These are phyloP conservation scores for Dasysyrphus tricinctus DNA, from an alignment of 2,888 invertebrate species.

Conservation along the genomic window DNA sequence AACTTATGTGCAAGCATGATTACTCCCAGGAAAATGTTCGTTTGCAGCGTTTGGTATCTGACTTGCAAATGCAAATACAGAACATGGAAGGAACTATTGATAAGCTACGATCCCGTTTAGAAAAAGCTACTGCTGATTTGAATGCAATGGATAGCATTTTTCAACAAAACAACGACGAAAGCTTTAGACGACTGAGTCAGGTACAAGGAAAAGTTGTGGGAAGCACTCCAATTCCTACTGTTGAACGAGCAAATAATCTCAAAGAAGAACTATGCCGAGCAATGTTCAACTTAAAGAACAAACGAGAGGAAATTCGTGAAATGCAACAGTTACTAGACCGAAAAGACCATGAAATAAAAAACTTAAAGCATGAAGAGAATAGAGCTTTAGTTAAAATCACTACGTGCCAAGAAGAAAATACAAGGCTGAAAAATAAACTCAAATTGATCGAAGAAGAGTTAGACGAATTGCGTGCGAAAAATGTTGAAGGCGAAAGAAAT, in stretches of 20 bases:
- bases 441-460: constrained; percentile 81
- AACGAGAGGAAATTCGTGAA: constrained; percentile 84
- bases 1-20: constrained; percentile 80
- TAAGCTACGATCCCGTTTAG: constrained; percentile 79
- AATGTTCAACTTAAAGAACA: constrained; percentile 83
- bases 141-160: constrained; percentile 81
- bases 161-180: constrained; percentile 81
- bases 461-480: constrained; percentile 81
- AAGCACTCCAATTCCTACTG: constrained; percentile 81
- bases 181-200: constrained; percentile 77
- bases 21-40: constrained; percentile 80
- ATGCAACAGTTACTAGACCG: constrained; percentile 81
- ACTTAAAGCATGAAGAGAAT: constrained; percentile 81
- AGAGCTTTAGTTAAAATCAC: constrained; percentile 80
- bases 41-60: constrained; percentile 79
- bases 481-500: background rate
- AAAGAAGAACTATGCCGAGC: constrained; percentile 84
- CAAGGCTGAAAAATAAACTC: constrained; percentile 79
- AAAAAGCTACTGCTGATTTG: constrained; percentile 81
- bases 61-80: constrained; percentile 80
- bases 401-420: constrained; percentile 81
- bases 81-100: constrained; percentile 81
- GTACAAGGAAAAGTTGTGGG: constrained; percentile 77
- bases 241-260: constrained; percentile 83
- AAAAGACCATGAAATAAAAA: constrained; percentile 79